phyloP scores from a whole-genome alignment of 2,888 invertebrate species.

The Dasysyrphus tricinctus region DNA sequence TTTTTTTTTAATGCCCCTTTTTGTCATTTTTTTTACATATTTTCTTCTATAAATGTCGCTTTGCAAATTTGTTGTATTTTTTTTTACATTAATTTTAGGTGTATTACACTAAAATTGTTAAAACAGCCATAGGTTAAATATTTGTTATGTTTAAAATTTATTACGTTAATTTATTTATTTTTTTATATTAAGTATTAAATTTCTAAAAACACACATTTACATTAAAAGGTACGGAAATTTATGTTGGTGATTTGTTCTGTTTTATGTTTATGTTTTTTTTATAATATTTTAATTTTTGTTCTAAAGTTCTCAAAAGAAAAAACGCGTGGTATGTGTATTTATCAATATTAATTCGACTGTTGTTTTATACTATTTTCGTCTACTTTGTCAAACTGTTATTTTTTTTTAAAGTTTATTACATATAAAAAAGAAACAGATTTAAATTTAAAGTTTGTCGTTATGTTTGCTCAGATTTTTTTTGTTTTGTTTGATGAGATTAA shows the following conservation, averaged over 20 bases:
- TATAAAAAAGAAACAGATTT: slow-evolving; percentile 38
- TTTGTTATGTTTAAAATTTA: slow-evolving; percentile 48
- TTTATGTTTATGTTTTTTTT: slow-evolving; percentile 1
- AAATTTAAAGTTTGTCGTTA: slow-evolving; percentile 27
- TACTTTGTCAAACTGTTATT: slow-evolving; percentile 48
- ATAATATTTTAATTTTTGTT: slow-evolving; percentile 17
- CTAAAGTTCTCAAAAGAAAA: slow-evolving; percentile 11
- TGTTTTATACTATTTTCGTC: slow-evolving; percentile 45
- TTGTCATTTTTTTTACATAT: slow-evolving; percentile 38
- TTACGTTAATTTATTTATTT: slow-evolving; percentile 26
- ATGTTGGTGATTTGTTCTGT: slow-evolving; percentile 60
- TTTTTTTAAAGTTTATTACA: neutral
- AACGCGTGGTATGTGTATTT: slow-evolving; percentile 46
- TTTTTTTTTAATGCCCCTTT: slow-evolving; percentile 34
- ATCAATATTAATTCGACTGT: slow-evolving; percentile 25
- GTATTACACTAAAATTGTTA: slow-evolving; percentile 70
- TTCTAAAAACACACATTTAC: slow-evolving; percentile 73
- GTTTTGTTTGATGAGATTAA: slow-evolving; percentile 49
- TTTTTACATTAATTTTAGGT: slow-evolving; percentile 53
- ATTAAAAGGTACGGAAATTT: slow-evolving; percentile 75
- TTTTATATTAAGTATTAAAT: slow-evolving; percentile 44
- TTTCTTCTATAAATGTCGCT: slow-evolving; percentile 47
- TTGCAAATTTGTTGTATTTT: slow-evolving; percentile 25
- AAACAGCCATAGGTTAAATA: slow-evolving; percentile 76
- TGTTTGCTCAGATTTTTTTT: slow-evolving; percentile 15